phyloP scores from a whole-genome alignment of 2,113 vertebrate genomes.

The Macaca fascicularis region T2T-MFA8v1.1 NC_088378.1:151037501-151038000 shows the following conservation, averaged over 20 bases:
- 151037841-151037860: background rate
- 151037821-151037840: background rate
- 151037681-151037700: slow-evolving; percentile 21
- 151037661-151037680: slow-evolving; percentile 42
- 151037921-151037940: background rate
- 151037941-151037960: background rate
- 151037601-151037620: slow-evolving; percentile 58
- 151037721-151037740: background rate
- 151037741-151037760: slow-evolving; percentile 23
- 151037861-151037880: background rate
- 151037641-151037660: slow-evolving; percentile 47
- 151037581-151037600: slow-evolving; percentile 56
- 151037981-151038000: background rate
- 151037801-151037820: background rate
- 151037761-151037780: background rate
- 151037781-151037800: background rate
- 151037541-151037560: slow-evolving; percentile 42
- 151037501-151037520: slow-evolving; percentile 47
- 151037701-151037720: slow-evolving; percentile 23
- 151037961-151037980: background rate
- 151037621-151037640: background rate
- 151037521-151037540: slow-evolving; percentile 19
- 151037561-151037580: slow-evolving; percentile 41
- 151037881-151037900: background rate
- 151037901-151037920: background rate